Base-by-base conservation (phyloP, 1,140 invertebrate genomes). In the Drosophila prosaltans region DNA sequence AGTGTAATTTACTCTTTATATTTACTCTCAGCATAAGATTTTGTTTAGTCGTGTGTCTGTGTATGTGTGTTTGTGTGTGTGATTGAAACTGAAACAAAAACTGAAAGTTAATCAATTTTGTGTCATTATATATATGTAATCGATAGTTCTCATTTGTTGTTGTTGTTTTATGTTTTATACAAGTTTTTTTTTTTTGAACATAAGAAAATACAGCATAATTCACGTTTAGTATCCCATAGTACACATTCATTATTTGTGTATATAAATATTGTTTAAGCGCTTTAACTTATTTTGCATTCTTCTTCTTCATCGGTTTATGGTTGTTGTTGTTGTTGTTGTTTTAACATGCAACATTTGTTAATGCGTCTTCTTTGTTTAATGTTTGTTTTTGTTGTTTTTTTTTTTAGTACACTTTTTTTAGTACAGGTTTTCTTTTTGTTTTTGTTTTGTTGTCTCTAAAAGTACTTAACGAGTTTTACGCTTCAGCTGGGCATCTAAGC, bases 11-110 rank as follows among this genome's bases (percentile, higher is more conserved):
- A 88, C 40, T 76, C 51, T 75, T 75, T 75, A 80, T 78, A 82
- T 80, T 88, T 83, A 83, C 84, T 80, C 84, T 88, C 84, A 83
- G 83, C 83, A 88, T 88, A 88, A 88, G 84, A 88, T 89, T 88
- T 86, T 80, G 65, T 83, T 82, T 88, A 88, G 80, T 82, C 65
- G 65, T 76, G 67, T 78, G 79, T 69, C 45, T 74, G 63, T 74
- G 65, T 76, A 63, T 78, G 79, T 69, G 51, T 74, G 63, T 74
- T 78, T 69, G 40, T 58, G 48, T 58, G 62, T 68, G 48, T 58
- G 62, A 62, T 68, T 72, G 55, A 65, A 78, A 51, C 21, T 51
- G 45, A 73, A 88, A 83, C 75, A 63, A 82, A 78, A 74, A 86
- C 72, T 83, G 66, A 71, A 78, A 88, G 74, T 71, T 70, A 73